phyloP scores from a whole-genome alignment of 1,140 invertebrate species.

The Anadara kagoshimensis region DNA sequence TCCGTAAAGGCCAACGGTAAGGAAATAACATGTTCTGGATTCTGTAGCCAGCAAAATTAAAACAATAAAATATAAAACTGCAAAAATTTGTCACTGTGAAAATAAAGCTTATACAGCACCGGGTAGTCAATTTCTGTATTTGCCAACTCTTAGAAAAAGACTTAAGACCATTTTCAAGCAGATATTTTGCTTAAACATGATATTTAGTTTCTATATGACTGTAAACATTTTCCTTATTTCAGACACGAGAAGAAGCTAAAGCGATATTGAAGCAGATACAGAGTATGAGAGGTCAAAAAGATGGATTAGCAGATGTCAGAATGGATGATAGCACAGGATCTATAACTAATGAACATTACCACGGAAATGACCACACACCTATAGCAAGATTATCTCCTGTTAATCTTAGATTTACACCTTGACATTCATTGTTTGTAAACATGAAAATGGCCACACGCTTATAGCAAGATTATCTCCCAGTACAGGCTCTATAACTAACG shows the following conservation, averaged over 20 bases:
- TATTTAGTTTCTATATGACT: neutral
- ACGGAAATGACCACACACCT: slow-evolving; percentile 47
- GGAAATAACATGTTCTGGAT: too few relatives aligned
- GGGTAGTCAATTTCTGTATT: too few relatives aligned
- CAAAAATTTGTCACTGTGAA: too few relatives aligned
- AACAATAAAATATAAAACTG: too few relatives aligned
- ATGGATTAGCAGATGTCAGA: slow-evolving; percentile 31
- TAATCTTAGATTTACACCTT: slow-evolving; percentile 59
- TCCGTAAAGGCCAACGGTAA: too few relatives aligned
- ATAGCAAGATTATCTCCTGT: slow-evolving; percentile 54
- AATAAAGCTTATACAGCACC: too few relatives aligned
- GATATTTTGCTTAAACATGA: too few relatives aligned
- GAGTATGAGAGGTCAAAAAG: slow-evolving; percentile 49
- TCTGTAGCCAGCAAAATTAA: too few relatives aligned
- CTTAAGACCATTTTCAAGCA: too few relatives aligned
- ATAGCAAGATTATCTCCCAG: slow-evolving; percentile 58
- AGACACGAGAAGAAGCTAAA: slow-evolving; percentile 95
- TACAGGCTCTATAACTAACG: slow-evolving; percentile 51
- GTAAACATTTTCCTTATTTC: slow-evolving; percentile 33
- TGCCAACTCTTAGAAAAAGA: too few relatives aligned
- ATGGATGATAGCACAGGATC: slow-evolving; percentile 65
- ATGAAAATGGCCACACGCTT: neutral
- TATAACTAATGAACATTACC: slow-evolving; percentile 43
- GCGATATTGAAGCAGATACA: slow-evolving; percentile 87
- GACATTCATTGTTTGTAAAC: slow-evolving; percentile 2